Evolutionary conservation across 1,140 invertebrate genomes (phyloP).

Genomic region (Musca vetustissima): DNA sequence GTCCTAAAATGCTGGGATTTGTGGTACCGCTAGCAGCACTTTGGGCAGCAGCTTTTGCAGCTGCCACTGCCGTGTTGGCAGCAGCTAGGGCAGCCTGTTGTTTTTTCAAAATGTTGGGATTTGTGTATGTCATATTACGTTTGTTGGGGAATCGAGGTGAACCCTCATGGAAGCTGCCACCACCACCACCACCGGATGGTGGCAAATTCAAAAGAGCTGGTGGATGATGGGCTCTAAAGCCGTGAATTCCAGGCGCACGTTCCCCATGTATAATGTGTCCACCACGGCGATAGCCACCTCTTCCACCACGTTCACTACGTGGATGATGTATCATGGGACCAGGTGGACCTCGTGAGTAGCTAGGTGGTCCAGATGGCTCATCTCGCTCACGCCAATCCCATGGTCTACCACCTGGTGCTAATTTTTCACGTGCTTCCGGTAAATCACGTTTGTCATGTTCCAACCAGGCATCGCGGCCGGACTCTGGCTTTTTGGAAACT

Average conservation of each 20-base stretch:
- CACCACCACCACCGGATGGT: constrained; percentile 43
- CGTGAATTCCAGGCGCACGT: constrained; percentile 29
- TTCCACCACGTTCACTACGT: constrained; percentile 38
- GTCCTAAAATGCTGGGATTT: constrained; percentile 50
- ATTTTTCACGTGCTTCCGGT: constrained; percentile 39
- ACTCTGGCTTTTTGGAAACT: constrained; percentile 23
- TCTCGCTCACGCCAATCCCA: constrained; percentile 48
- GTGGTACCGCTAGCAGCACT: constrained; percentile 50
- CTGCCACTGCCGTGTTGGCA: constrained; percentile 41
- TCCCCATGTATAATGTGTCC: constrained; percentile 33
- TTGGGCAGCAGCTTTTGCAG: constrained; percentile 48
- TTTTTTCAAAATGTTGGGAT: constrained; percentile 32
- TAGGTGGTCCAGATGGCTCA: constrained; percentile 19
- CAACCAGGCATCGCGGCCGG: constrained; percentile 34
- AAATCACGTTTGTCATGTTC: constrained; percentile 47
- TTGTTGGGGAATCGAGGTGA: constrained; percentile 42
- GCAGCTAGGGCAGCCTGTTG: constrained; percentile 27
- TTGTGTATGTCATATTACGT: constrained; percentile 42
- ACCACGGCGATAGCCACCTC: constrained; percentile 42
- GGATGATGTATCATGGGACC: constrained; percentile 31
- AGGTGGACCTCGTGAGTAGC: constrained; percentile 6
- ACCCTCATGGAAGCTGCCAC: constrained; percentile 40
- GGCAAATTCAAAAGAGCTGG: constrained; percentile 50
- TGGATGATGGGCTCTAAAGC: constrained; percentile 43
- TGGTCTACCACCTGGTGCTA: constrained; percentile 26